These are phyloP conservation scores for Abramis brama DNA, from an alignment of 2,113 vertebrate genomes.

Conservation along the genomic window DNA sequence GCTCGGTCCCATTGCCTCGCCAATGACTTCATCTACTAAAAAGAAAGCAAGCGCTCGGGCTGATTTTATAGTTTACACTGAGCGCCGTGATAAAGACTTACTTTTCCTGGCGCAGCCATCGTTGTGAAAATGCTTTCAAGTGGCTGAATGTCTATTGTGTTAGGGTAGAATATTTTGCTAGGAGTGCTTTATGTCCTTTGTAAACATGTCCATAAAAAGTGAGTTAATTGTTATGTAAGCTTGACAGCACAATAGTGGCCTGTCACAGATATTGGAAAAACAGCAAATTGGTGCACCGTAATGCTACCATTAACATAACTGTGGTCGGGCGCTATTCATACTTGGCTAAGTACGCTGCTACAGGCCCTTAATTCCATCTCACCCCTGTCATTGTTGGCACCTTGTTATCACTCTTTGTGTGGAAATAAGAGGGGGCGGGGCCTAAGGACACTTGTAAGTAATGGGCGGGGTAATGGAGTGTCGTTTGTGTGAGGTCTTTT, in stretches of 20 bases:
- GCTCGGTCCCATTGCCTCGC: background rate
- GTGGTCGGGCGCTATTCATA: constrained; percentile 9
- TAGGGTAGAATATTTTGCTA: constrained; percentile 10
- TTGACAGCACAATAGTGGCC: constrained; percentile 37
- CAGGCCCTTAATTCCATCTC: constrained; percentile 8
- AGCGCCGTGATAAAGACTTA: background rate
- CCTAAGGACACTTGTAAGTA: background rate
- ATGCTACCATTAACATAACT: constrained; percentile 38
- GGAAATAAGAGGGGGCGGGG: background rate
- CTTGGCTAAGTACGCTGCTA: constrained; percentile 1
- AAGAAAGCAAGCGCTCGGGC: background rate
- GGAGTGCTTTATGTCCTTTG: constrained; percentile 28
- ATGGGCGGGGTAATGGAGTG: background rate
- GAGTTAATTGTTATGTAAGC: constrained; percentile 38
- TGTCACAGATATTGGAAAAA: constrained; percentile 34
- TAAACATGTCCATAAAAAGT: constrained; percentile 47
- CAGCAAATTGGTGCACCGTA: constrained; percentile 2
- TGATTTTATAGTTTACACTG: constrained; percentile 22
- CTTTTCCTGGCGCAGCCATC: background rate
- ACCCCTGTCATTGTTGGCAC: background rate
- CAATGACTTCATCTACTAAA: constrained; percentile 51
- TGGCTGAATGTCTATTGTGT: constrained; percentile 32
- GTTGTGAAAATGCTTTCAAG: constrained; percentile 28
- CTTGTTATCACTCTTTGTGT: constrained; percentile 21
- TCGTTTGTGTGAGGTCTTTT: background rate